Evolutionary conservation across 2,888 invertebrate genomes (phyloP), one percentile per base, ranked within the genome.

Genomic region (Deladenus siricidicola): DNA sequence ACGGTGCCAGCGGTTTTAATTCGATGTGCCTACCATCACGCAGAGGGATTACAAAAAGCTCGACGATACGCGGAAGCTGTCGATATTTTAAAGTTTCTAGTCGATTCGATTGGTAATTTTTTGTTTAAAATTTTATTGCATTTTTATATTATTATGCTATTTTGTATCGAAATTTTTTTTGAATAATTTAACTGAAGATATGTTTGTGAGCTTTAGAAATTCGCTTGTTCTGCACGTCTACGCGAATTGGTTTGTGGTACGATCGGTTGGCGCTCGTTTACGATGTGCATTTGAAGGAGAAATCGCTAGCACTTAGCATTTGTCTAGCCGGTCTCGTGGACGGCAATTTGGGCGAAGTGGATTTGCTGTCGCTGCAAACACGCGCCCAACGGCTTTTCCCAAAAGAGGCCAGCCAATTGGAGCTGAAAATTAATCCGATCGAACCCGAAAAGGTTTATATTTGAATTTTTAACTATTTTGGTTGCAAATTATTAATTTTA

Each of bases 261-360:
- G 39, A 34, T 6, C 39, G 39, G 39, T 14, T 34, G 39, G 39
- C 39, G 39, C 39, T 34, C 39, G 14, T 34, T 14, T 14, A 34
- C 8, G 39, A 34, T 14, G 39, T 34, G 39, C 83, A 84, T 73
- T 70, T 84, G 30, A 82, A 82, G 67, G 68, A 78, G 42, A 79
- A 77, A n/a, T 61, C 67, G 29, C 62, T 80, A 73, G 80, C 66
- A 3, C 43, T 64, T 19, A 44, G 30, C 4, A 47, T 39, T 3
- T 67, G 66, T 26, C 4, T 21, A 14, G 44, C 24, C 19, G 66
- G 55, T 17, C 45, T 64, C 2, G 23, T 14, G 1, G 64, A 64
- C 47, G 19, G 34, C 6, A 1, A 30, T 1, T 62, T 64, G 21
- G 23, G 42, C 4, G 24, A 26, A n/a, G 67, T 66, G 49, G 68